phyloP scores from a whole-genome alignment of 2,797 vertebrate species.

The Botia almorhae region DNA sequence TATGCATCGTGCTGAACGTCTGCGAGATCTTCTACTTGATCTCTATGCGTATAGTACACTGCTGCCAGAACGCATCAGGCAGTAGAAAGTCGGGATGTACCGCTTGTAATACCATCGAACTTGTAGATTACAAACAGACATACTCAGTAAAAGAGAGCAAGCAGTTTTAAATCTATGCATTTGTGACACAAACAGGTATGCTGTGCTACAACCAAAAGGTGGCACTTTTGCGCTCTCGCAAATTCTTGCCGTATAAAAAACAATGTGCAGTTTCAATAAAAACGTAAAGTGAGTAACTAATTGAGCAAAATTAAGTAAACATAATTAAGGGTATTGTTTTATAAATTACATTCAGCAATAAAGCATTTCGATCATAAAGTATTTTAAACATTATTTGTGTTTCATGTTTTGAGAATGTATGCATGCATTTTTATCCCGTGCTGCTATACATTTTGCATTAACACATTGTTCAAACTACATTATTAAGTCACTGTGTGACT shows the following conservation, averaged over 20 bases:
- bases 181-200: background rate
- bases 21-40: constrained; percentile 91
- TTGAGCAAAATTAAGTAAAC: background rate
- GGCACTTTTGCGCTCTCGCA: background rate
- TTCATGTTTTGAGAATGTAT: constrained; percentile 15
- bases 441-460: background rate
- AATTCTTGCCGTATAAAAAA: background rate
- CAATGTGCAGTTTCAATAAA: background rate
- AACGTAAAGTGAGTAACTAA: background rate
- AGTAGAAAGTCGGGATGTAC: constrained; percentile 40
- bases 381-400: constrained; percentile 1
- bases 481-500: background rate
- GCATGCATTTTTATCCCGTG: constrained; percentile 1
- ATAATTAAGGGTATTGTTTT: background rate
- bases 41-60: constrained; percentile 71
- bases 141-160: constrained; percentile 46
- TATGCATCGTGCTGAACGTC: constrained; percentile 87
- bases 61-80: constrained; percentile 42
- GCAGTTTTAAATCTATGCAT: background rate
- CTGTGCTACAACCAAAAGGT: background rate
- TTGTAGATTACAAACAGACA: constrained; percentile 35
- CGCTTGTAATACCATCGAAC: constrained; percentile 17
- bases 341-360: background rate
- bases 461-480: background rate
- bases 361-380: background rate